Conservation (phyloP, 2,797 vertebrate genomes). For the Carduelis carduelis region DNA sequence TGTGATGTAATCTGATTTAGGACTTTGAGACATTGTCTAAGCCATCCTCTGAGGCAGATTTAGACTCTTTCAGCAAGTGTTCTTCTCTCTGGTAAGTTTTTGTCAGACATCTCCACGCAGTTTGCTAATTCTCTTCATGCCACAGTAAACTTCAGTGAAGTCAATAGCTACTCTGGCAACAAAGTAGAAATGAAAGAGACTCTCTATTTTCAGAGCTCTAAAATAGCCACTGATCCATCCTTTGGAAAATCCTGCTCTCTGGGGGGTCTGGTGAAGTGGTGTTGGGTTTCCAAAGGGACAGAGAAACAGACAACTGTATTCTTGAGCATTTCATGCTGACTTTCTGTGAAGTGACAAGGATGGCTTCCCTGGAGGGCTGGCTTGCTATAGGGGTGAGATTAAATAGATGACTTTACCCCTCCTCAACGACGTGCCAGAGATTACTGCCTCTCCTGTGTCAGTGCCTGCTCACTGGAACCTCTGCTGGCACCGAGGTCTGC, state of each 20-base stretch:
- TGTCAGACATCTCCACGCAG: background rate
- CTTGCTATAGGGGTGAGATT: background rate
- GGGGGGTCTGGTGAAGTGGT: background rate
- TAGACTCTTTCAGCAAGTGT: background rate
- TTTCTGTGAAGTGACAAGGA: background rate
- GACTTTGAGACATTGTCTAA: background rate
- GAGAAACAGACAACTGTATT: background rate
- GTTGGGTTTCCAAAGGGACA: background rate
- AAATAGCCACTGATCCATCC: background rate
- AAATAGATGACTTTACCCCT: background rate
- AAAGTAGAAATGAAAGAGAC: background rate
- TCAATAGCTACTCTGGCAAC: background rate
- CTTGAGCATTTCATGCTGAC: background rate
- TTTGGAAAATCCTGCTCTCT: slow-evolving; percentile 8
- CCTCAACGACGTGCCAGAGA: background rate
- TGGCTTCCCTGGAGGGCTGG: background rate
- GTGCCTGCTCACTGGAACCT: background rate
- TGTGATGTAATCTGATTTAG: background rate
- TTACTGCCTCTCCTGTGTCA: background rate
- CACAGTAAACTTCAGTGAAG: background rate
- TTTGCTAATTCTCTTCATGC: background rate
- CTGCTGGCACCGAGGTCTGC: background rate
- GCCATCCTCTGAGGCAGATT: background rate
- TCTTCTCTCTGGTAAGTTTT: background rate
- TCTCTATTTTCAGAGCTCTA: slow-evolving; percentile 6